Percentiles rank a stretch among this genome's conserved stretches.
These are phyloP conservation scores for Erebia epiphron DNA, from an alignment of 2,888 invertebrate species.

Conservation along the genomic window DNA sequence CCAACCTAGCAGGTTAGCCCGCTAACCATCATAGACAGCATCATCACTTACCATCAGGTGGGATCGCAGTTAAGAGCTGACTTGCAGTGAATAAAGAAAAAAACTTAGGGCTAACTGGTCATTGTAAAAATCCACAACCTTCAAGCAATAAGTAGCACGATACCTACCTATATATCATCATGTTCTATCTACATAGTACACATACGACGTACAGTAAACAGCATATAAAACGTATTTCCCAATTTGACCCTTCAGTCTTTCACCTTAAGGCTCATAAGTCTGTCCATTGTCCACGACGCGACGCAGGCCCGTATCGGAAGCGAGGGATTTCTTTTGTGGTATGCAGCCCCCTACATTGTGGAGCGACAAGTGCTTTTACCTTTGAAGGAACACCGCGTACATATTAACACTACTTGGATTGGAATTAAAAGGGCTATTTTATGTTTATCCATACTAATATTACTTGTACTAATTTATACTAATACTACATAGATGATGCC, in stretches of 20 bases:
- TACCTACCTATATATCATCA: not conserved
- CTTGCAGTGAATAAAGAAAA: no score
- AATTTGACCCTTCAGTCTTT: slow-evolving; percentile 15
- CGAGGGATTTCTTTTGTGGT: slow-evolving; percentile 53
- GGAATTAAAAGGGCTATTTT: slow-evolving; percentile 7
- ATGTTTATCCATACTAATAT: not conserved
- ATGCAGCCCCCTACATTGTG: slow-evolving; percentile 55
- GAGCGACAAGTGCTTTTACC: slow-evolving; percentile 62
- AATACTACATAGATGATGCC: no score
- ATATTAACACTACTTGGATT: slow-evolving; percentile 31
- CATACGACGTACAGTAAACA: slow-evolving; percentile 17
- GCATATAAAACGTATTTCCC: slow-evolving; percentile 8
- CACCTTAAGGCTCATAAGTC: slow-evolving; percentile 7
- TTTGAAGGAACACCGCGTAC: slow-evolving; percentile 47
- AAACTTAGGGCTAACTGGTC: no score
- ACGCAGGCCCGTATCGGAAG: slow-evolving; percentile 46
- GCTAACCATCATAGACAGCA: no score
- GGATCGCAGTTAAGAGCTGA: no score
- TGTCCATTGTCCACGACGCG: slow-evolving; percentile 24
- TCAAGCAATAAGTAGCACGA: no score
- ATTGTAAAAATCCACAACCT: no score
- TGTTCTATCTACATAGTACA: not conserved
- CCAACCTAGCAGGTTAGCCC: no score
- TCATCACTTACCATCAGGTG: no score
- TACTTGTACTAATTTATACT: not conserved